phyloP scores from a whole-genome alignment of 2,113 vertebrate species.

The Romanogobio albipinnatus region DNA sequence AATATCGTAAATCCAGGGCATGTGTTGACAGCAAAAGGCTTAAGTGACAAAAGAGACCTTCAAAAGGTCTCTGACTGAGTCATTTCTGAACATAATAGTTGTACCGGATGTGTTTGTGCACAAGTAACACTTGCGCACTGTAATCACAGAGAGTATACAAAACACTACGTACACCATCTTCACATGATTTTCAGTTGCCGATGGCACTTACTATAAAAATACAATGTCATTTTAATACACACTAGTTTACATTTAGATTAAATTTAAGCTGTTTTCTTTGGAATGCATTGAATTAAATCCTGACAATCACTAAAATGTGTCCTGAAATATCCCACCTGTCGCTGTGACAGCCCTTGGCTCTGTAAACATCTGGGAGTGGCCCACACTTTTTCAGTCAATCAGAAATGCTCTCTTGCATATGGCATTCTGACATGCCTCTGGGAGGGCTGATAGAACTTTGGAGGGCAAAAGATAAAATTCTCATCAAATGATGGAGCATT shows the following conservation, averaged over 20 bases:
- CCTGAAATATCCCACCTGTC: background rate
- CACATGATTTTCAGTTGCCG: background rate
- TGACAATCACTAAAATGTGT: background rate
- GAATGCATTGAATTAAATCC: background rate
- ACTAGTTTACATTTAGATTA: constrained; percentile 10
- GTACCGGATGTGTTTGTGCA: constrained; percentile 11
- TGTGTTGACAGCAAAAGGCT: background rate
- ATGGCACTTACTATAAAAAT: constrained; percentile 4
- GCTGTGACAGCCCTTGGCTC: background rate
- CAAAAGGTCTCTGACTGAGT: constrained; percentile 18
- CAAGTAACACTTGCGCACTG: background rate
- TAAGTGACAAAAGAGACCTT: constrained; percentile 34
- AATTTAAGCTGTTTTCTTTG: background rate
- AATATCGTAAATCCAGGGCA: constrained; percentile 30
- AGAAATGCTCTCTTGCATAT: background rate
- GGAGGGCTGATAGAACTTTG: background rate
- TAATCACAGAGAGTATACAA: constrained; percentile 20
- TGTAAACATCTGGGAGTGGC: background rate
- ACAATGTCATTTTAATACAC: background rate
- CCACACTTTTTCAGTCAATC: background rate
- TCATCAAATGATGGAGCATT: background rate
- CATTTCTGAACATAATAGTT: constrained; percentile 19
- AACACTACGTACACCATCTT: background rate
- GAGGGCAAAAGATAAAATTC: background rate
- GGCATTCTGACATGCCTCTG: background rate